Base-by-base conservation (phyloP, 2,888 invertebrate genomes). In the Lapara coniferarum region DNA sequence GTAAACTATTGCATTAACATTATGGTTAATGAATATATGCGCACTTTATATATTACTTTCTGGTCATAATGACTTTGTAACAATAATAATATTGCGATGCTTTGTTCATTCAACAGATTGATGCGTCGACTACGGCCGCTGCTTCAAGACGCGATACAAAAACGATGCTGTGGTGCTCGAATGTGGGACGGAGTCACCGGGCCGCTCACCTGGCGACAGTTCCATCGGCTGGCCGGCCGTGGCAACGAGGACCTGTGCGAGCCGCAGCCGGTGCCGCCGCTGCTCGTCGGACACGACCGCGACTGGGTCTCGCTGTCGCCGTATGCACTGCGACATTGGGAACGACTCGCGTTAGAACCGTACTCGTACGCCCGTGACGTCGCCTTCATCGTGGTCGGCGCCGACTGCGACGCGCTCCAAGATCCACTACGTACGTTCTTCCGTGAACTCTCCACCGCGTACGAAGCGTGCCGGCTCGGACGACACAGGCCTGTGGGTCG, bases 131-230 rank as follows among this genome's bases (percentile, higher is more conserved):
- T 99, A 67, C 97, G 98, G 85, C 99, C 99, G 8, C 90, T 99
- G 74, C 95, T 99, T 66, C 99, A 99, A 88, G 98, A 98, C 86
- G 98, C 99, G 71, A 98, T 99, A 77, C 98, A 99, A 89, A 98
- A 98, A 91, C 98, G 98, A 79, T 97, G 97, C 77, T 97, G 97
- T 80, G 96, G 97, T 63, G 96, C 96, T 59, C 95, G 98, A 77
- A 95, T 98, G 91, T 99, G 99, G 97, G 99, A 99, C 89, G 98
- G 98, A 69, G 98, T 99, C 57, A 97, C 98, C 75, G 99, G 99
- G 0, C 99, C 99, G 49, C 95, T 99, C 14, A 99, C 99, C 1
- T 99, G 99, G 99, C 95, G 99, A 69, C 98, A 99, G 89, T 99
- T 99, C 92, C 99, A 99, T 94, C 96, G 98, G 71, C 95, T 99